phyloP scores from a whole-genome alignment of 92 coral and sea anemone genomes.

The Parazoanthus swiftii region DNA sequence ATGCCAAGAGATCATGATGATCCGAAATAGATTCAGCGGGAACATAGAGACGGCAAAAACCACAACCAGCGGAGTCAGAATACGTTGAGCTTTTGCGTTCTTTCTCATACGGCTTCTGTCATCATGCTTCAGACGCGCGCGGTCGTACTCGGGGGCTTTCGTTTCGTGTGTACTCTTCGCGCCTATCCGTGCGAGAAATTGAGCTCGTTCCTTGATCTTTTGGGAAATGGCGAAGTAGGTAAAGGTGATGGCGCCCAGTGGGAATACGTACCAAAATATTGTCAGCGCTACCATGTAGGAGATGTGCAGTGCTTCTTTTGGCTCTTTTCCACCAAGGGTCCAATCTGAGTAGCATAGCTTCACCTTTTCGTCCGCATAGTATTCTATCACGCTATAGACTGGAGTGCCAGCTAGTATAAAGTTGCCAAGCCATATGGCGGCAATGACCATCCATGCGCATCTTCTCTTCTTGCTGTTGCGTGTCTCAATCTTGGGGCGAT shows the following conservation, averaged over 20 bases:
- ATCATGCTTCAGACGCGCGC: neutral
- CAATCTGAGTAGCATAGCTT: slow-evolving; percentile 23
- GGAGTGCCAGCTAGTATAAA: slow-evolving; percentile 30
- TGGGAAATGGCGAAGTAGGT: slow-evolving; percentile 33
- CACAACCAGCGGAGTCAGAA: slow-evolving; percentile 29
- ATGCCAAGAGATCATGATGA: slow-evolving; percentile 1
- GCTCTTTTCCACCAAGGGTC: slow-evolving; percentile 2
- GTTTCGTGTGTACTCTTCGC: neutral
- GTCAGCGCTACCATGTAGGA: slow-evolving; percentile 14
- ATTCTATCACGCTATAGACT: slow-evolving; percentile 1
- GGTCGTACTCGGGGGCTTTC: neutral
- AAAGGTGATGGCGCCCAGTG: slow-evolving; percentile 17
- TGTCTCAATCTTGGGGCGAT: slow-evolving; percentile 35
- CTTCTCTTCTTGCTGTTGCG: slow-evolving; percentile 22
- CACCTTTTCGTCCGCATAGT: neutral
- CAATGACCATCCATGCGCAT: slow-evolving; percentile 24
- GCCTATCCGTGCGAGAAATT: slow-evolving; percentile 29
- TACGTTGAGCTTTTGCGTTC: slow-evolving; percentile 28
- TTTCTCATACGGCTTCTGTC: slow-evolving; percentile 11
- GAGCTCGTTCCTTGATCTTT: slow-evolving; percentile 30
- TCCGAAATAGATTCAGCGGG: slow-evolving; percentile 30
- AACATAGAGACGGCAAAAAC: slow-evolving; percentile 38
- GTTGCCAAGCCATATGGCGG: slow-evolving; percentile 37
- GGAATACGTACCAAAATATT: slow-evolving; percentile 24
- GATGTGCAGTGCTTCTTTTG: neutral